phyloP scores from a whole-genome alignment of 2,797 vertebrate genomes.

The Taeniopygia guttata region DNA sequence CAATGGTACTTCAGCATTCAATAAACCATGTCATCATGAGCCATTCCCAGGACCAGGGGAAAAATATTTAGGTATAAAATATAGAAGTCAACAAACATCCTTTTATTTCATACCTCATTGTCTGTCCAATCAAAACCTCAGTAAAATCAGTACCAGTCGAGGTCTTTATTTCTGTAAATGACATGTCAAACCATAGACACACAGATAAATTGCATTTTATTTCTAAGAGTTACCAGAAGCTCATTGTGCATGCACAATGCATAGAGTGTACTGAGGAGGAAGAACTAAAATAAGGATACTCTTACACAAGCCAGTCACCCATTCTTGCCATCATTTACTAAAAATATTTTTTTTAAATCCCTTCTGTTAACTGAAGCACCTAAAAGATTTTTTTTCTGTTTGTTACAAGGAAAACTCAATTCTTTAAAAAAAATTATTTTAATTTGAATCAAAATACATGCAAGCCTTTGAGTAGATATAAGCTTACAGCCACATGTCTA shows the following conservation, averaged over 20 bases:
- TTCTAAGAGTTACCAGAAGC: neutral
- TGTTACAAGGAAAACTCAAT: neutral
- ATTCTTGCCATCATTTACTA: neutral
- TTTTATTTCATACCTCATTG: neutral
- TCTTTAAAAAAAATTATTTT: neutral
- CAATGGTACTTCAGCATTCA: neutral
- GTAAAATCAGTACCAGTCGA: neutral
- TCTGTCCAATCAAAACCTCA: neutral
- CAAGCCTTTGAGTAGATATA: slow-evolving; percentile 32
- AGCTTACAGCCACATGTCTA: slow-evolving; percentile 30
- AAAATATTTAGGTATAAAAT: neutral
- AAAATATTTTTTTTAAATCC: neutral
- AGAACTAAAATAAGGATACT: neutral
- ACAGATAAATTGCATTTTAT: neutral
- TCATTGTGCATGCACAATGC: neutral
- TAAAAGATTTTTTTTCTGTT: neutral
- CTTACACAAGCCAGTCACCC: neutral
- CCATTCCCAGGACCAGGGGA: neutral
- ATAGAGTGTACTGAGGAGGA: neutral
- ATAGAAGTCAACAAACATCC: neutral
- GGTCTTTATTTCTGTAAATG: neutral
- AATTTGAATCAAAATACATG: neutral
- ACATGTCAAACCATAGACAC: neutral
- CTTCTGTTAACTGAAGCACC: neutral
- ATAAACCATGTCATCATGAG: neutral